A percentile compares a stretch with the other conserved stretches of the same genome.
Conservation (phyloP, 2,797 vertebrate genomes). For the Vireo griseus region DNA sequence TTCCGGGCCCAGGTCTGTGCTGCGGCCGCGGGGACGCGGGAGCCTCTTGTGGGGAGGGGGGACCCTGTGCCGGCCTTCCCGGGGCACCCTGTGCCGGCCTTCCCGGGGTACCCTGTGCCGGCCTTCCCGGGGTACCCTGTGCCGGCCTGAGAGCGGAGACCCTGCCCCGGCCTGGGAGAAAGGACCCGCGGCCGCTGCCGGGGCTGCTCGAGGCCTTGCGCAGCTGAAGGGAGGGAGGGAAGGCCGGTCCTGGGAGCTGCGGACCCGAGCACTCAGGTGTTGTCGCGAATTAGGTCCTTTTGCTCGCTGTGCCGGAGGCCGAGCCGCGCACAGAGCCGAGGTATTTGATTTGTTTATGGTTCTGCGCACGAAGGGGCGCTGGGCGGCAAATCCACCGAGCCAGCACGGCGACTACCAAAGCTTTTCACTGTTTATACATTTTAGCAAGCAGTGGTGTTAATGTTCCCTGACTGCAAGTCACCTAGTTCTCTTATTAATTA, state of each 20-base stretch:
- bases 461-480: not conserved
- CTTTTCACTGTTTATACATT: not conserved
- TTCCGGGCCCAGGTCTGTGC: not conserved
- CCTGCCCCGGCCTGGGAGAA: accelerated
- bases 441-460: accelerated
- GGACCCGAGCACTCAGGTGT: accelerated
- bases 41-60: not conserved
- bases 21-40: not conserved
- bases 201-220: not conserved
- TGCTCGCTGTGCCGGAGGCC: accelerated
- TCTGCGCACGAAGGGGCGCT: not conserved
- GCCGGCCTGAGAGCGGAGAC: not conserved
- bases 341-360: not conserved
- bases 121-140: too few species aligned
- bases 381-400: not conserved
- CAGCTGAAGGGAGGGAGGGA: too few species aligned
- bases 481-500: not conserved
- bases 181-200: not conserved
- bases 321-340: not conserved
- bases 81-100: too few species aligned
- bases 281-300: accelerated
- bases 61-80: too few species aligned
- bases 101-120: too few species aligned
- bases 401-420: accelerated
- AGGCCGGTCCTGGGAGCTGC: not conserved